A percentile compares a stretch with the other conserved stretches of the same genome.
These are phyloP conservation scores for Myotis myotis DNA, from an alignment of 2,797 vertebrate species.

Conservation along the genomic window DNA sequence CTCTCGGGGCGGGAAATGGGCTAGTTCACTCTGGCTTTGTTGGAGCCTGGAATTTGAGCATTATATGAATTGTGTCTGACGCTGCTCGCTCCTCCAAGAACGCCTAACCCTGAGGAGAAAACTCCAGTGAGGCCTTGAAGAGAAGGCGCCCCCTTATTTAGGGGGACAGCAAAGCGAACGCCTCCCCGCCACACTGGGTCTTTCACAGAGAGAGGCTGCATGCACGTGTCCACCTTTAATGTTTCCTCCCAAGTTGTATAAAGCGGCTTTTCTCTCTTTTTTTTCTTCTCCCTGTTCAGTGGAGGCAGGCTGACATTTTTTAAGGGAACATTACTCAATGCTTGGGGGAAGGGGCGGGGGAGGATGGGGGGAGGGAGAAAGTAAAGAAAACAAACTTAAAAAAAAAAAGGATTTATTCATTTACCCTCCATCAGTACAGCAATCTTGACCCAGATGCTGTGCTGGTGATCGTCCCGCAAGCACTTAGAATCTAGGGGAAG, in stretches of 20 bases:
- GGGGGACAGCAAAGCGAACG: background rate
- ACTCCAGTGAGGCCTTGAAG: background rate
- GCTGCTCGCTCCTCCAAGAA: background rate
- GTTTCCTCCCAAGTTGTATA: background rate
- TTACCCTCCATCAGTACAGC: background rate
- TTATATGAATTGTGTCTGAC: background rate
- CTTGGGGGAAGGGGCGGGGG: background rate
- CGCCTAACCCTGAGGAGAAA: background rate
- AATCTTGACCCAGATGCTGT: background rate
- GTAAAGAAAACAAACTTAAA: background rate
- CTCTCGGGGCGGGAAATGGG: background rate
- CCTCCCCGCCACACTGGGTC: background rate
- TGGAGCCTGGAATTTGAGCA: background rate
- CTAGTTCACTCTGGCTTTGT: background rate
- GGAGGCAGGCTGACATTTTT: background rate
- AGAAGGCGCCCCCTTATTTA: background rate
- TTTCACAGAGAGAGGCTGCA: background rate
- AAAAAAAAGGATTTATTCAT: background rate
- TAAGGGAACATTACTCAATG: background rate
- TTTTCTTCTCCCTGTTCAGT: background rate
- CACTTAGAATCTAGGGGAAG: background rate
- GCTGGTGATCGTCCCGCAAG: background rate
- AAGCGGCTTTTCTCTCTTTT: background rate
- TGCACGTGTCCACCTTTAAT: background rate
- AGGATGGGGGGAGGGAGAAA: accelerated